These are phyloP conservation scores for Anolis sagrei DNA, from an alignment of 2,113 vertebrate species.

Conservation along the genomic window DNA sequence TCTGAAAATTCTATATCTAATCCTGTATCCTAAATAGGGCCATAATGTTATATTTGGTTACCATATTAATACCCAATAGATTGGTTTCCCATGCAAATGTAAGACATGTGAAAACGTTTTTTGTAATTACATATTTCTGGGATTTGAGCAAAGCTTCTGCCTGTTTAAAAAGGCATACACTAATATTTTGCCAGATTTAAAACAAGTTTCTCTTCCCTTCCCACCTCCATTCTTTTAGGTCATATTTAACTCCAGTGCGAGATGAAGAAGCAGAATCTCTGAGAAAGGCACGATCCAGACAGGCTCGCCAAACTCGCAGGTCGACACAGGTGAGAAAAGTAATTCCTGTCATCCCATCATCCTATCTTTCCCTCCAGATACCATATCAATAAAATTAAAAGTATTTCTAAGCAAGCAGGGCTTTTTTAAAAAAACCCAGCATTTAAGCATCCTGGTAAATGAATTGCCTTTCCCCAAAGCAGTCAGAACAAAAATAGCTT, in stretches of 20 bases:
- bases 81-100: background rate
- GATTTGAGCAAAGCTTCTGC: background rate
- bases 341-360: background rate
- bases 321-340: slow-evolving; percentile 86
- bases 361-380: no score
- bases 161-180: background rate
- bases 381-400: no score
- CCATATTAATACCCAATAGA: background rate
- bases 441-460: no score
- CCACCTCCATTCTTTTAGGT: slow-evolving; percentile 57
- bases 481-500: no score
- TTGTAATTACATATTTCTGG: background rate
- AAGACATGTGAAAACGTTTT: background rate
- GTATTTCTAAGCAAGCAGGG: no score
- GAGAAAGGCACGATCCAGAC: slow-evolving; percentile 91
- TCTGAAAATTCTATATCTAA: no score
- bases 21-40: background rate
- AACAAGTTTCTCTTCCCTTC: background rate
- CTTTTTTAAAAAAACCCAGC: no score
- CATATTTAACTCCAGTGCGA: slow-evolving; percentile 85
- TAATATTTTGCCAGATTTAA: slow-evolving; percentile 31
- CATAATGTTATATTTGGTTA: background rate
- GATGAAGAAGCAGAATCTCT: slow-evolving; percentile 95
- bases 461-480: no score
- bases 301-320: slow-evolving; percentile 92